phyloP scores from a whole-genome alignment of 2,888 invertebrate species.

The Boloria euphrosyne region DNA sequence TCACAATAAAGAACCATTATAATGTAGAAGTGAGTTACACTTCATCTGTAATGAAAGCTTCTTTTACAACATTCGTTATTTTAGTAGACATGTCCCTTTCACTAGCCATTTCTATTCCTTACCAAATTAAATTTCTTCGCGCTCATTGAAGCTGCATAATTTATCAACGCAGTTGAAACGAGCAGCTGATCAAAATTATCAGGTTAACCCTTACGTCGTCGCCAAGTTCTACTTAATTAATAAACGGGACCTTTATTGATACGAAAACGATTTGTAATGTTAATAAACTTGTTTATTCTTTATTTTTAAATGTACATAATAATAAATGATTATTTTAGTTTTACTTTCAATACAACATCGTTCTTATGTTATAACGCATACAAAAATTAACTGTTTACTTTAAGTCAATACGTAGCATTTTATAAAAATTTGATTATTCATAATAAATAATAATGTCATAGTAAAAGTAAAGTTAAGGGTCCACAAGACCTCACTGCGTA shows the following conservation, averaged over 20 bases:
- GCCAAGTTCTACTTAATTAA: background rate
- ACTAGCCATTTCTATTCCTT: conserved; percentile 13
- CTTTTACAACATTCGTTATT: background rate
- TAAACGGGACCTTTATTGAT: background rate
- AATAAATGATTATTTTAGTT: too few relatives aligned
- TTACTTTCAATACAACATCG: too few relatives aligned
- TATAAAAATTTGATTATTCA: too few relatives aligned
- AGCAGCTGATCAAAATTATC: conserved; percentile 31
- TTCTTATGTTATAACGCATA: too few relatives aligned
- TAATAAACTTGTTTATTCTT: too few relatives aligned
- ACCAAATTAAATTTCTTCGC: conserved; percentile 13
- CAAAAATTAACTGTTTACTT: too few relatives aligned
- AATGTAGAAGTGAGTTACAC: too few relatives aligned
- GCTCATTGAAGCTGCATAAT: conserved; percentile 20
- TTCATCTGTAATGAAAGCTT: background rate
- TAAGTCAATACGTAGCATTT: too few relatives aligned
- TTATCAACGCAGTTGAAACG: conserved; percentile 25
- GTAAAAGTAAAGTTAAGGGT: conserved; percentile 1
- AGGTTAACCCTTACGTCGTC: conserved; percentile 7
- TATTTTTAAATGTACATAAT: too few relatives aligned
- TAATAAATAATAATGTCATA: background rate
- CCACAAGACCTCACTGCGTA: conserved; percentile 1
- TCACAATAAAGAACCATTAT: too few relatives aligned
- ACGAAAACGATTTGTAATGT: too few relatives aligned
- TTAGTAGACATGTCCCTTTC: conserved; percentile 7